Conservation (phyloP, 2,888 invertebrate genomes). For the Euzophera pinguis region DNA sequence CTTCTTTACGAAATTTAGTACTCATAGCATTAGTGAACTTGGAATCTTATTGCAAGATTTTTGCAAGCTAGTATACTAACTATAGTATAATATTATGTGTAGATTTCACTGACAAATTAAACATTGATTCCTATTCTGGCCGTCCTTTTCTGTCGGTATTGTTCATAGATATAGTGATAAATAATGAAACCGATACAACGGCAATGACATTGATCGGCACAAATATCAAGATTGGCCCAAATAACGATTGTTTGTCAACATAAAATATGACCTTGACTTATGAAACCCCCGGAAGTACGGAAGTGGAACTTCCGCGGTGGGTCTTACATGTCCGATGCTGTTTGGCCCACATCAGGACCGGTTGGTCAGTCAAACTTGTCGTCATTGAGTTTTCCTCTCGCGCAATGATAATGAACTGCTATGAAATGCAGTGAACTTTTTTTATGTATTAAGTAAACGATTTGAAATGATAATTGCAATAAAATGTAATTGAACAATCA, state of each 20-base stretch:
- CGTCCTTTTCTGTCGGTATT: not conserved
- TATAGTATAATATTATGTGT: no score
- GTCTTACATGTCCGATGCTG: slow-evolving; percentile 26
- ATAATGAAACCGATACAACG: not conserved
- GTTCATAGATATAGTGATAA: not conserved
- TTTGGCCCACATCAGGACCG: slow-evolving; percentile 34
- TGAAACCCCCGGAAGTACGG: slow-evolving; percentile 53
- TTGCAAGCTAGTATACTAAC: no score
- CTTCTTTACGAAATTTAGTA: no score
- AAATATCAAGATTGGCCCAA: slow-evolving; percentile 6
- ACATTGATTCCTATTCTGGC: no score
- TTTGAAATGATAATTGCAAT: no score
- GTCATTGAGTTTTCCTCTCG: slow-evolving; percentile 42
- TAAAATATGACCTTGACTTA: slow-evolving; percentile 40
- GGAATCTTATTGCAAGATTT: no score
- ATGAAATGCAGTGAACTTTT: slow-evolving; percentile 30
- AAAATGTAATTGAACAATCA: no score
- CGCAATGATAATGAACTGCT: slow-evolving; percentile 35
- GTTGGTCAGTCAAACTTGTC: slow-evolving; percentile 29
- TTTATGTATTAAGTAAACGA: not conserved
- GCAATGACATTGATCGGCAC: slow-evolving; percentile 1
- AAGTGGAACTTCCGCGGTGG: slow-evolving; percentile 40
- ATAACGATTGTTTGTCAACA: slow-evolving; percentile 19
- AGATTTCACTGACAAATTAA: no score
- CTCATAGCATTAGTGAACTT: no score